Percentiles rank a stretch among this genome's conserved stretches.
phyloP scores from a whole-genome alignment of 2,113 vertebrate species.

The Mohoua ochrocephala region DNA sequence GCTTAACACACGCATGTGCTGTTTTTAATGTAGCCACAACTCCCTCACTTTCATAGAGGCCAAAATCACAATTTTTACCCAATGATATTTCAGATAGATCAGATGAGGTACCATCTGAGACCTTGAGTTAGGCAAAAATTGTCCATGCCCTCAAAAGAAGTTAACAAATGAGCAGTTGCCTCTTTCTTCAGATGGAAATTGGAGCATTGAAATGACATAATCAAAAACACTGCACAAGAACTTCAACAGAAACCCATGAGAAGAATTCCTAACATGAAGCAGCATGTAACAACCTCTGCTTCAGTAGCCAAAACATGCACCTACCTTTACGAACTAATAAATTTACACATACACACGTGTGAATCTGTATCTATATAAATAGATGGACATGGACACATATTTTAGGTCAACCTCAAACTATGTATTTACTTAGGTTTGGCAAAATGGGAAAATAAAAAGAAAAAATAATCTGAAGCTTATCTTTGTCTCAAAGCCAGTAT shows the following conservation, averaged over 20 bases:
- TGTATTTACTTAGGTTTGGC: neutral
- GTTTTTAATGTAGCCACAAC: neutral
- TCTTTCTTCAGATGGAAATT: neutral
- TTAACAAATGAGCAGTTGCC: neutral
- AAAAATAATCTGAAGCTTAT: neutral
- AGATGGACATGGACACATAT: neutral
- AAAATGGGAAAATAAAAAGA: neutral
- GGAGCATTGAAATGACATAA: neutral
- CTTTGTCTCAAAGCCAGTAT: neutral
- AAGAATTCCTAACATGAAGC: neutral
- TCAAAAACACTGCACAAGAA: neutral
- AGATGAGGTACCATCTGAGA: neutral
- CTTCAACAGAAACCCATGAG: neutral
- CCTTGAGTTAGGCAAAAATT: neutral
- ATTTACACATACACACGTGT: fast-evolving
- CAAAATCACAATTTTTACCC: neutral
- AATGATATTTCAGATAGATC: neutral
- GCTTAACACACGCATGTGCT: neutral
- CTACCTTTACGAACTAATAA: neutral
- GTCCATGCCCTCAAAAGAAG: neutral
- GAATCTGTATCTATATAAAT: neutral
- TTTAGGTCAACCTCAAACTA: neutral
- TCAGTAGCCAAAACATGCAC: neutral
- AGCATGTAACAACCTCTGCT: neutral
- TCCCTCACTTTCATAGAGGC: neutral